These are phyloP conservation scores for Eumacrocentrus americanus DNA, from an alignment of 2,888 invertebrate genomes.

Conservation along the genomic window DNA sequence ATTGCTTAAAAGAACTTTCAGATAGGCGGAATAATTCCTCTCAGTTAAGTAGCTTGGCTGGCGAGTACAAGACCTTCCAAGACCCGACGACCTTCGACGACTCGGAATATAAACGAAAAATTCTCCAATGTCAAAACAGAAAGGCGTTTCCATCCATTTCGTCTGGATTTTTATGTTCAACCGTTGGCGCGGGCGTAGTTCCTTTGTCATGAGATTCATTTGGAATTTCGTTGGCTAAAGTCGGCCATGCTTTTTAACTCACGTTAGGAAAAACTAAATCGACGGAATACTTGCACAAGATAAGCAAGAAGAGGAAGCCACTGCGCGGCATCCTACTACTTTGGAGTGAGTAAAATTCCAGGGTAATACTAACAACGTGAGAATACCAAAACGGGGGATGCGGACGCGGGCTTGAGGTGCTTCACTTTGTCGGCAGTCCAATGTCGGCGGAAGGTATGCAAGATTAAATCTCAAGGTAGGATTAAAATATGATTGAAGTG, in stretches of 20 bases:
- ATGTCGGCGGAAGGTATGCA: conserved; percentile 29
- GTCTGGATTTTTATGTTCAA: background rate
- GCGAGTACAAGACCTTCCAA: background rate
- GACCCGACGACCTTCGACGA: background rate
- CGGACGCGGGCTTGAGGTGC: conserved; percentile 7
- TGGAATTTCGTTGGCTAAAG: conserved; percentile 13
- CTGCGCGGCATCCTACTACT: conserved; percentile 10
- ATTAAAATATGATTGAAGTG: conserved; percentile 36
- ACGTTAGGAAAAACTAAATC: conserved; percentile 16
- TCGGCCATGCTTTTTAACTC: background rate
- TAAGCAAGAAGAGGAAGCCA: background rate
- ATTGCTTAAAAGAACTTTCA: too few species aligned
- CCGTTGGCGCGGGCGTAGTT: too few species aligned
- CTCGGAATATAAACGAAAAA: background rate
- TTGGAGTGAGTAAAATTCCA: conserved; percentile 18
- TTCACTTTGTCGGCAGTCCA: conserved; percentile 14
- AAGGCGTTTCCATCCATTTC: background rate
- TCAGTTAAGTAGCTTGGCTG: too few species aligned
- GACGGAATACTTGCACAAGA: background rate
- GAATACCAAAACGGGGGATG: conserved; percentile 17
- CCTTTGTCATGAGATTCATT: conserved; percentile 12
- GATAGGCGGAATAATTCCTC: background rate
- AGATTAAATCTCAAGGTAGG: conserved; percentile 36
- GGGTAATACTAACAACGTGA: conserved; percentile 17
- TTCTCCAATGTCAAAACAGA: background rate